These are phyloP conservation scores for Dissostichus mawsoni DNA, from an alignment of 2,113 vertebrate species.

Conservation along the genomic window DNA sequence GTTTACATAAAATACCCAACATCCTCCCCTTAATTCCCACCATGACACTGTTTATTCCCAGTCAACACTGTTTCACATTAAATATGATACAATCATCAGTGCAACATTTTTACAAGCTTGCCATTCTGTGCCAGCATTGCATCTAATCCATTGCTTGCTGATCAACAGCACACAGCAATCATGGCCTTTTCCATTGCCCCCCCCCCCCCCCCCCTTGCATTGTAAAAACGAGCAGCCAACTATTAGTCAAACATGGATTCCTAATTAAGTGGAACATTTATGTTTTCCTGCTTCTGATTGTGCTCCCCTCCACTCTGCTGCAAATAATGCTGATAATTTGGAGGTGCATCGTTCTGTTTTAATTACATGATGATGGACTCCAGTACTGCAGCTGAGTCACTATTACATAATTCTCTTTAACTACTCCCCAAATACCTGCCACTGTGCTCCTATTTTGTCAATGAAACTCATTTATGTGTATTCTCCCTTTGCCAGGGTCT, in stretches of 20 bases:
- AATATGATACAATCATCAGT: not conserved
- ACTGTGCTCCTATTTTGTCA: slow-evolving; percentile 75
- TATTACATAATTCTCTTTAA: slow-evolving; percentile 77
- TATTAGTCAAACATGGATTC: slow-evolving; percentile 72
- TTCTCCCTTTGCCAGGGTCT: slow-evolving; percentile 63
- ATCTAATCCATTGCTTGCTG: slow-evolving; percentile 11
- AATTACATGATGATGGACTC: slow-evolving; percentile 74
- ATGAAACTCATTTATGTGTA: slow-evolving; percentile 76
- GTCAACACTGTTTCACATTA: not conserved
- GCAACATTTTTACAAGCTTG: not conserved
- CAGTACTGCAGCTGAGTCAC: slow-evolving; percentile 72
- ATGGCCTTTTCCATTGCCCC: slow-evolving; percentile 53
- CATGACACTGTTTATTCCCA: not conserved
- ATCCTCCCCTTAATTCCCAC: not conserved
- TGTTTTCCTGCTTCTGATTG: slow-evolving; percentile 75
- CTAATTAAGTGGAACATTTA: slow-evolving; percentile 76
- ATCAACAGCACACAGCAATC: slow-evolving; percentile 31
- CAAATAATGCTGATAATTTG: slow-evolving; percentile 80
- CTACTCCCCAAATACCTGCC: slow-evolving; percentile 70
- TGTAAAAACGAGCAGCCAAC: slow-evolving; percentile 64
- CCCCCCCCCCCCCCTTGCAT: slow-evolving; percentile 45
- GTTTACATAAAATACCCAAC: not conserved
- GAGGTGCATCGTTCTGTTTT: slow-evolving; percentile 68
- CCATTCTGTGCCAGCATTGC: not conserved
- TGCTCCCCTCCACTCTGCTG: slow-evolving; percentile 60